Evolutionary conservation across 2,888 invertebrate genomes (phyloP).

Genomic region (Drosophila testacea): DNA sequence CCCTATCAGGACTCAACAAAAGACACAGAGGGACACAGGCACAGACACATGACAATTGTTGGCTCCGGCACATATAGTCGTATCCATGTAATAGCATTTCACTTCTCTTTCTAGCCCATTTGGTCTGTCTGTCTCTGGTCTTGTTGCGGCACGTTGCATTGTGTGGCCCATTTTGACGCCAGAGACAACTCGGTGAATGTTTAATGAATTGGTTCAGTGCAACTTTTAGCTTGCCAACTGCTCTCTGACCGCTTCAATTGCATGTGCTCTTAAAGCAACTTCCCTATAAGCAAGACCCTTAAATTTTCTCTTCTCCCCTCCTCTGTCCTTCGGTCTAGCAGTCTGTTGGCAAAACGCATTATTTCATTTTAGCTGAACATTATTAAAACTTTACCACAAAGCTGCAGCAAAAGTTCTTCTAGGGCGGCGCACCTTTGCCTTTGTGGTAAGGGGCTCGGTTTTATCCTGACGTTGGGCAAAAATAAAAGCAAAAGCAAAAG

Average conservation of each 20-base stretch:
- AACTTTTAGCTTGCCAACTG: constrained; percentile 56
- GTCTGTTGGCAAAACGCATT: constrained; percentile 67
- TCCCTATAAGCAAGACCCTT: constrained; percentile 13
- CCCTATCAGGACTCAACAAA: constrained; percentile 41
- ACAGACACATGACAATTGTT: constrained; percentile 59
- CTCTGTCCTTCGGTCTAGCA: constrained; percentile 16
- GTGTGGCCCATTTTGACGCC: constrained; percentile 61
- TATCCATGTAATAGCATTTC: constrained; percentile 22
- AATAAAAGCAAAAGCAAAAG: constrained; percentile 3
- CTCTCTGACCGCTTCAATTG: constrained; percentile 41
- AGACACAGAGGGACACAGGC: constrained; percentile 1
- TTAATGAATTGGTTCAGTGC: constrained; percentile 72
- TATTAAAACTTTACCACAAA: constrained; percentile 75
- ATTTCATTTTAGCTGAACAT: constrained; percentile 75
- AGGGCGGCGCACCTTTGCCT: constrained; percentile 52
- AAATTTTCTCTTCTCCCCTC: background rate
- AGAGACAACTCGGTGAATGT: constrained; percentile 68
- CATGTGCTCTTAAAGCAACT: constrained; percentile 42
- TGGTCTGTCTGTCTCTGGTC: constrained; percentile 8
- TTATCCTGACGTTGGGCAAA: background rate
- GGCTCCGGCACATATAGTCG: constrained; percentile 10
- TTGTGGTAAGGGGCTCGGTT: constrained; percentile 43
- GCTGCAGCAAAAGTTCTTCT: constrained; percentile 66
- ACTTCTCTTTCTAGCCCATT: constrained; percentile 20
- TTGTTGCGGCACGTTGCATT: constrained; percentile 46